A percentile compares a stretch with the other conserved stretches of the same genome.
Evolutionary conservation across 53 echinoderm and acorn worm genomes (phyloP).

Genomic region (Henricia sp.): DNA sequence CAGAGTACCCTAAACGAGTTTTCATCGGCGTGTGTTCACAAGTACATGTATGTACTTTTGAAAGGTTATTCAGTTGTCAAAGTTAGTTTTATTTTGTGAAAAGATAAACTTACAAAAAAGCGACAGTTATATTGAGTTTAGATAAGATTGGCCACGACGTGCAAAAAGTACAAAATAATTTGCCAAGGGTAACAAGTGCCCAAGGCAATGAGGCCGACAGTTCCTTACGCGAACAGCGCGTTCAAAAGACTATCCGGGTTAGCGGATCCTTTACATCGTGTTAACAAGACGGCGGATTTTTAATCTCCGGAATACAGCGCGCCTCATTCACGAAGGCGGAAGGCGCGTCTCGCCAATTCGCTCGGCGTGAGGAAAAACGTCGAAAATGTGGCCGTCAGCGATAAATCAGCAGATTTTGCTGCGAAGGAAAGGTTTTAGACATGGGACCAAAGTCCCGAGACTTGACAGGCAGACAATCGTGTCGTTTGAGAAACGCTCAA

Average conservation of each 20-base stretch:
- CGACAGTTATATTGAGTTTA: no score
- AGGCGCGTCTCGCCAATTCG: conserved; percentile 1
- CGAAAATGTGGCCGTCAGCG: neutral
- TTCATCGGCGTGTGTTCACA: no score
- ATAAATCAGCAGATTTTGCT: conserved; percentile 25
- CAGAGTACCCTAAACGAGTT: no score
- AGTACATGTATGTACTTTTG: no score
- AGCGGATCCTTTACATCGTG: conserved; percentile 32
- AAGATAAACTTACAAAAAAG: no score
- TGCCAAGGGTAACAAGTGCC: conserved; percentile 1
- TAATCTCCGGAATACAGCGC: conserved; percentile 16
- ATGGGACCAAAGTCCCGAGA: neutral
- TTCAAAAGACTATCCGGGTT: conserved; percentile 4
- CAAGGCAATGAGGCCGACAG: neutral
- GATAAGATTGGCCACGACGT: neutral
- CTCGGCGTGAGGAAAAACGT: neutral
- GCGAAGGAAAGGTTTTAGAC: neutral
- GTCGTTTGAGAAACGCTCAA: no score
- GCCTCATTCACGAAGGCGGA: conserved; percentile 27
- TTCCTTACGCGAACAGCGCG: neutral
- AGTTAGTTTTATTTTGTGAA: no score
- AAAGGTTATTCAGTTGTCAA: no score
- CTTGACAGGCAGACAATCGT: neutral
- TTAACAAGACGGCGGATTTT: neutral
- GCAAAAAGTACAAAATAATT: conserved; percentile 47